These are phyloP conservation scores for Didymodactylos carnosus DNA, from an alignment of 2,888 invertebrate genomes.

Conservation along the genomic window DNA sequence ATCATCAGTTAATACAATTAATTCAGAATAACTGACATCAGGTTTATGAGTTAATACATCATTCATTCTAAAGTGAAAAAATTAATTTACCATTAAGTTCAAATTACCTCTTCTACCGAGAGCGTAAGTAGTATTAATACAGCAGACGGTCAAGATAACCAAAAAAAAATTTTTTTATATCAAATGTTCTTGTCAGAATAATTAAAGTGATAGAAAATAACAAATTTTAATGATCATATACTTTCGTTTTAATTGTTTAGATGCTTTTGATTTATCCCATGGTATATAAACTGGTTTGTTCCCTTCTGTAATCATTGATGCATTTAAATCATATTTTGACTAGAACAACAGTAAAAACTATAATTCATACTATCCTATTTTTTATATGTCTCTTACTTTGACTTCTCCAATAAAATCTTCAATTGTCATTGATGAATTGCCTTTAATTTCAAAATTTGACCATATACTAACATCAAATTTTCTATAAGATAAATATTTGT, in stretches of 20 bases:
- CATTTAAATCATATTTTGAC: neutral
- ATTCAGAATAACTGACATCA: neutral
- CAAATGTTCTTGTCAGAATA: too few species aligned
- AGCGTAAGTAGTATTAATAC: too few species aligned
- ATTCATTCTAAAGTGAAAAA: neutral
- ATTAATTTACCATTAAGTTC: neutral
- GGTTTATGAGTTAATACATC: neutral
- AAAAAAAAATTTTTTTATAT: too few species aligned
- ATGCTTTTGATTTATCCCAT: neutral
- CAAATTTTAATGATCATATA: neutral
- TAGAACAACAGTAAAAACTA: neutral
- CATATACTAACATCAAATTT: neutral
- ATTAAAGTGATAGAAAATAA: too few species aligned
- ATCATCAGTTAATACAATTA: neutral
- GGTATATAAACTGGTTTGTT: neutral
- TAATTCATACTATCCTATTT: too few species aligned
- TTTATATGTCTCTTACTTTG: neutral
- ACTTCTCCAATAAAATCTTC: neutral
- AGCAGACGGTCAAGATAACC: too few species aligned
- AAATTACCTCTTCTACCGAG: too few species aligned
- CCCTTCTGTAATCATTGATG: neutral
- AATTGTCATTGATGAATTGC: neutral
- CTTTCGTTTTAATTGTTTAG: neutral
- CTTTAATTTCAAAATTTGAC: neutral
- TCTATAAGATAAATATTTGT: neutral